Evolutionary conservation across 2,797 vertebrate genomes (phyloP), one percentile per base, ranked within the genome.

Genomic region (Avahi laniger): DNA sequence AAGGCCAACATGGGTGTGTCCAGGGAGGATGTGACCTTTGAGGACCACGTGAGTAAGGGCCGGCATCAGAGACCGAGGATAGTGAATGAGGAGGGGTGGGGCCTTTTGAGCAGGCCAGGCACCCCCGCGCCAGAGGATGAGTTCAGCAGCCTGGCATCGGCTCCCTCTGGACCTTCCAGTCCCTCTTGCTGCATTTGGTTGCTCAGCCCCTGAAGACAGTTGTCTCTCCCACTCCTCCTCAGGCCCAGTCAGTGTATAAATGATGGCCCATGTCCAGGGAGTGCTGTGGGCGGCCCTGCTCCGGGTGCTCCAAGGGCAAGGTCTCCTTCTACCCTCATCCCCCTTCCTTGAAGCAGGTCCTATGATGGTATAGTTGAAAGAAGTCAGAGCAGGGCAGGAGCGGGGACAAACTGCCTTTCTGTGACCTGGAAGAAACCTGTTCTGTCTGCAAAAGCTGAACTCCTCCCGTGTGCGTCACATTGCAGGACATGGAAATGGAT

Each of bases 21-120:
- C 98, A 99, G 99, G 98, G 99, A 99, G 98, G 99, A 99, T 20
- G 99, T 99, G 84, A 99, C 99, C 2, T 98, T 99, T 98, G 99
- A 99, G 97, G 99, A 99, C 93, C 99, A 99, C 0, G 99, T 99
- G 98, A 99, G 99, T 99, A 54, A 57, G 35, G 78, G 46, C 50
- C 6, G 4, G 15, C 57, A 20, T 43, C 7, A 9, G 75, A 72
- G 24, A 17, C 61, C 1, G 4, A 80, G 80, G 33, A 38, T 41
- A 10, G 20, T 18, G 59, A 11, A 28, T 46, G 20, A 70, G 65
- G 30, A 59, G 15, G 6, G 30, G 33, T 33, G 48, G 15, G 10
- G 38, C 30, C 61, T 81, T 61, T 70, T 78, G 59, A 28, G 35
- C 54, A 13, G 30, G 33, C 14, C 26, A 12, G 22, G 35, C 22